Evolutionary conservation across 2,888 invertebrate species (phyloP).

Genomic region (Steromphala cineraria): DNA sequence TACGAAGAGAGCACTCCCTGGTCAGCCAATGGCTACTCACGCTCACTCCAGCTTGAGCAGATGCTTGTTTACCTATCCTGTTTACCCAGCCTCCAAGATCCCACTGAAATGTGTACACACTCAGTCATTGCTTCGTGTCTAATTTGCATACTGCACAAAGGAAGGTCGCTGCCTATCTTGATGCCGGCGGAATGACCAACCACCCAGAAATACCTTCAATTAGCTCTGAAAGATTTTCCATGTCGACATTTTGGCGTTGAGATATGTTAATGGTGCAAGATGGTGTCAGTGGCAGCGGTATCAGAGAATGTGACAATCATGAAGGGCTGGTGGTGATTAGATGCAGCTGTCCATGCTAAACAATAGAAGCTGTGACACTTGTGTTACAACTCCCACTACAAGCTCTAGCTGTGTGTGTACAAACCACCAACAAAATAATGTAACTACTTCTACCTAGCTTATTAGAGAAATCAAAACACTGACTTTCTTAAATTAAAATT

Average conservation of each 20-base stretch:
- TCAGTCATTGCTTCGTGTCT: background rate
- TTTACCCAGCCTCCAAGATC: constrained; percentile 3
- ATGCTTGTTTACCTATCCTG: constrained; percentile 12
- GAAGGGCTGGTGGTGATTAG: background rate
- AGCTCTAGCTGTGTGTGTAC: too few species aligned
- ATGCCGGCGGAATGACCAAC: background rate
- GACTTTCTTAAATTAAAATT: too few species aligned
- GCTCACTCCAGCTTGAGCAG: background rate
- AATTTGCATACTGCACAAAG: constrained; percentile 12
- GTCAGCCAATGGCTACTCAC: background rate
- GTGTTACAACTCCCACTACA: too few species aligned
- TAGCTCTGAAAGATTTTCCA: constrained; percentile 9
- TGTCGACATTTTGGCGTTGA: background rate
- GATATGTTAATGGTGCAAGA: constrained; percentile 14
- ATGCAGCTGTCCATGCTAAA: background rate
- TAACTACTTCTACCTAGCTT: too few species aligned
- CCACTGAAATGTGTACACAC: constrained; percentile 9
- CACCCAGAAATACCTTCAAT: constrained; percentile 9
- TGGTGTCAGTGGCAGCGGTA: background rate
- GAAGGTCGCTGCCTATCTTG: background rate
- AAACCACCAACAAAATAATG: too few species aligned
- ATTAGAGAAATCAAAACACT: too few species aligned
- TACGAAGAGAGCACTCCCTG: background rate
- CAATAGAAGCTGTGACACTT: background rate
- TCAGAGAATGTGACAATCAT: background rate